Evolutionary conservation across 1,140 invertebrate species (phyloP), one percentile per base, ranked within the genome.

Genomic region (Lepidurus couesii): DNA sequence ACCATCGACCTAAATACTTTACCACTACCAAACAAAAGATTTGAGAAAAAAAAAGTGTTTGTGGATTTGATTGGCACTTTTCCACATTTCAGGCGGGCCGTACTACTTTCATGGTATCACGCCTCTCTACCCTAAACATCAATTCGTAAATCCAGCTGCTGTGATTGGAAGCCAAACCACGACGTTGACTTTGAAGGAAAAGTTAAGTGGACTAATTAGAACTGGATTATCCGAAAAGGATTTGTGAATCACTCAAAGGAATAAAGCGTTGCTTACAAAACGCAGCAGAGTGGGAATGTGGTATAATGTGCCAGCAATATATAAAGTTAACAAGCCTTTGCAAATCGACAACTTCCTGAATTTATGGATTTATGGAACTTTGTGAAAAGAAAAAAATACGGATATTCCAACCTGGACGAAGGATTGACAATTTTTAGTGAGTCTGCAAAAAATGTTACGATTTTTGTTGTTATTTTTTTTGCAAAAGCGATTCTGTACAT

Each of bases 81-180:
- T 65, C 53, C 1, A 43, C 76, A 43, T 78, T 65, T 24, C 53
- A 79, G 78, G 75, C 74, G 13, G 78, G 65, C 8, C 73, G 78
- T 45, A 77, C 42, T 26, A 78, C 73, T 75, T 79, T 79, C 44
- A 79, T 79, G n/a, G 78, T 79, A 45, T 75, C 78, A 47, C 78
- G 78, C 13, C 78, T 79, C 42, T 79, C 78, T 75, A 79, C 74
- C 74, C 75, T 79, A 42, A 79, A 79, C 44, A 75, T 79, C 74
- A 79, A 79, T 43, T 79, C 73, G 53, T 42, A 21, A 44, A 74
- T 78, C 42, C 26, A 44, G 43, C 11, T 53, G 76, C 45, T 77
- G 44, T 44, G 24, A 76, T 44, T 26, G 44, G 42, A 21, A 21
- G 47, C 26, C 6, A 47, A 24, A 21, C 24, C 24, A 16, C 16